Percentiles rank a stretch among this genome's conserved stretches.
These are phyloP conservation scores for Eudasyphora cyanicolor DNA, from an alignment of 2,888 invertebrate genomes.

Conservation along the genomic window DNA sequence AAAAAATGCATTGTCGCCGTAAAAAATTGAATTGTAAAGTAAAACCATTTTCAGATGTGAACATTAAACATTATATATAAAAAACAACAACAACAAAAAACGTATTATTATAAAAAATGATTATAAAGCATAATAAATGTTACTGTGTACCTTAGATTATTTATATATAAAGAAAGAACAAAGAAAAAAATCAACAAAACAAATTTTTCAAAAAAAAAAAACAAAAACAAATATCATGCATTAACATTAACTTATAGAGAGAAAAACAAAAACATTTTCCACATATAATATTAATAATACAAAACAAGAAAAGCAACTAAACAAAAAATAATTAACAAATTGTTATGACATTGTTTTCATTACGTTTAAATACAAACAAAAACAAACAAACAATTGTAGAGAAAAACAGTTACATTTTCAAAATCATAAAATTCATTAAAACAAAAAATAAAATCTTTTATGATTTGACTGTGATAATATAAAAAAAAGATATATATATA, in stretches of 20 bases:
- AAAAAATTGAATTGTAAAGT: conserved; percentile 39
- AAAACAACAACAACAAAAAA: conserved; percentile 14
- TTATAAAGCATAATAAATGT: conserved; percentile 60
- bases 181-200: conserved; percentile 61
- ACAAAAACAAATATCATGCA: conserved; percentile 59
- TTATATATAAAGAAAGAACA: conserved; percentile 65
- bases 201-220: conserved; percentile 60
- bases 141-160: conserved; percentile 67
- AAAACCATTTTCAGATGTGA: neutral
- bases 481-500: conserved; percentile 71
- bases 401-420: conserved; percentile 60
- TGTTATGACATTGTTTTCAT: conserved; percentile 58
- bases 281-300: conserved; percentile 9
- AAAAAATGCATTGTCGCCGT: neutral
- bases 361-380: conserved; percentile 63
- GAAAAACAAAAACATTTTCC: conserved; percentile 58
- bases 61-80: conserved; percentile 22
- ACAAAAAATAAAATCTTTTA: conserved; percentile 75
- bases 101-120: conserved; percentile 54
- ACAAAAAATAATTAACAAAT: conserved; percentile 20
- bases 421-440: conserved; percentile 64
- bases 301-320: neutral
- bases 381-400: conserved; percentile 53
- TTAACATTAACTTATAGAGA: conserved; percentile 42
- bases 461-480: conserved; percentile 80